Base-by-base conservation (phyloP, 1,140 invertebrate species). In the Pollicipes pollicipes region DNA sequence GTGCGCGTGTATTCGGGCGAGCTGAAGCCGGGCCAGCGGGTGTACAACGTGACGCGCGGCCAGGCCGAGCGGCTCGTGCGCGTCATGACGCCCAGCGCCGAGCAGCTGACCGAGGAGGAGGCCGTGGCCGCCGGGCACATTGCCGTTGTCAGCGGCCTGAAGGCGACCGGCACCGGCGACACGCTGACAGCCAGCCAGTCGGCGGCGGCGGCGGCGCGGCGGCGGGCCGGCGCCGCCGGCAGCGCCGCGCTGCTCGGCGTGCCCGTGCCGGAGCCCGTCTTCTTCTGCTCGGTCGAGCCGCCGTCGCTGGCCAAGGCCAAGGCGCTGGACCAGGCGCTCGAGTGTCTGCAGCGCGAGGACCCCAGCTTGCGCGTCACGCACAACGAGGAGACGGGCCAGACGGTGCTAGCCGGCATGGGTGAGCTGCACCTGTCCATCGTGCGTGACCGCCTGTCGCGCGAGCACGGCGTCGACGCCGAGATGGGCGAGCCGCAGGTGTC, bases 391-490 rank as follows among this genome's bases (percentile, higher is more conserved):
- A 90, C 88, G 0, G 90, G 89, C 0, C 93, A 98, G 82, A 93
- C 88, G 0, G 85, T 97, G 73, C 82, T 97, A 3, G 66, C 72
- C 84, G 88, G 91, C 27, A 98, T 98, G 95, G 97, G 97, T 13
- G 95, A 99, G 81, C 82, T 99, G 6, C 96, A 99, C 80, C 82
- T 99, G 71, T 95, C 98, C 76, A 90, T 98, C 68, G 90, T 98
- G 45, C 90, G 90, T 76, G 90, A 95, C 75, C 82, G 93, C 70
- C 87, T 97, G 30, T 79, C 84, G 68, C 86, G 84, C 69, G 95
- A 99, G 75, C 98, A 93, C 79, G 92, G 91, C 79, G 86, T 98
- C 69, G 90, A 98, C 58, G 93, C 87, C 2, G 90, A 95, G 74
- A 78, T 98, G n/a, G 96, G 97, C 0, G 86, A 89, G 0, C 79